Evolutionary conservation across 1,140 invertebrate genomes (phyloP).

Genomic region (Ceratina australensis): DNA sequence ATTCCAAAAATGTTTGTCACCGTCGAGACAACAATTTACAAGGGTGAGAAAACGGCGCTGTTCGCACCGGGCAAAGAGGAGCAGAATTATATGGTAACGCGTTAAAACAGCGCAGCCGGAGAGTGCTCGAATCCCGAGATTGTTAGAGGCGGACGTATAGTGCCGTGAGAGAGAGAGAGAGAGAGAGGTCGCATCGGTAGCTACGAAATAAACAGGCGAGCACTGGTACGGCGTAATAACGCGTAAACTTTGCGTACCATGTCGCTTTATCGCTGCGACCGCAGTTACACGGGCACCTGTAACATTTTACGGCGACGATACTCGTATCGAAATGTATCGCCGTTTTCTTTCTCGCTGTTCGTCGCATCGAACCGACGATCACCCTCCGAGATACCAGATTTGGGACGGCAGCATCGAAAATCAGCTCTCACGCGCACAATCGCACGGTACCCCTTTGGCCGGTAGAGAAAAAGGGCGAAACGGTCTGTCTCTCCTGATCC

Average conservation of each 20-base stretch:
- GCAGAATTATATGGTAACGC: too few species aligned
- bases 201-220: conserved; percentile 27
- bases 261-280: conserved; percentile 38
- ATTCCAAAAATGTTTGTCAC: too few species aligned
- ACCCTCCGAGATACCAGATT: too few species aligned
- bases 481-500: too few species aligned
- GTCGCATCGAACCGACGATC: conserved; percentile 13
- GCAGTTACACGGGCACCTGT: conserved; percentile 45
- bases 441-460: too few species aligned
- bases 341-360: conserved; percentile 25
- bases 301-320: neutral
- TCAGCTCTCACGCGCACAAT: too few species aligned
- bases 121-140: too few species aligned
- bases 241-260: conserved; percentile 32
- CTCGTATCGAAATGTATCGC: conserved; percentile 47
- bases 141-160: too few species aligned
- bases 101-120: too few species aligned
- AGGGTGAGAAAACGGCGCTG: neutral
- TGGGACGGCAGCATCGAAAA: too few species aligned
- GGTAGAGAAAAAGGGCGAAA: too few species aligned
- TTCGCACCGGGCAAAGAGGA: too few species aligned
- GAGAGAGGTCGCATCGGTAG: neutral
- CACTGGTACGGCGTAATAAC: conserved; percentile 40
- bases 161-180: neutral
- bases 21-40: neutral